phyloP scores from a whole-genome alignment of 1,140 invertebrate species.

The Cylas formicarius region DNA sequence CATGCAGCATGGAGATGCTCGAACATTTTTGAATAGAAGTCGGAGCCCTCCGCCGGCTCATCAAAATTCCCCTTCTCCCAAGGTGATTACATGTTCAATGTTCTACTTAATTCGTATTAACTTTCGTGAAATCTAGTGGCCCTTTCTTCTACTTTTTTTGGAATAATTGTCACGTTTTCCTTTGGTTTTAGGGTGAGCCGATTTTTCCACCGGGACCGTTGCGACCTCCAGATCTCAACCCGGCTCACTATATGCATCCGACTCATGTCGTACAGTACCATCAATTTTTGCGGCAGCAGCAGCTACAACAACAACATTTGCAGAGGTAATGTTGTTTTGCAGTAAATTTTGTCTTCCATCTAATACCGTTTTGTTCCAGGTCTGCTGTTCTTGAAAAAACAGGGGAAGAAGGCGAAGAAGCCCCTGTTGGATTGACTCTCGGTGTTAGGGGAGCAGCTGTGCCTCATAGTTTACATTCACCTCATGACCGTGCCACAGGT shows the following conservation, averaged over 20 bases:
- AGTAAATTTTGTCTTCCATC: neutral
- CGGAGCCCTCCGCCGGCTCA: conserved; percentile 73
- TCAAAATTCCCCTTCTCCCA: conserved; percentile 69
- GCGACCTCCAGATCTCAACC: conserved; percentile 23
- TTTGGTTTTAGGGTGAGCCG: conserved; percentile 53
- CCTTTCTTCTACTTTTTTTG: neutral
- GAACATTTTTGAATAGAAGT: conserved; percentile 42
- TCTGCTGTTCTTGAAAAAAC: conserved; percentile 40
- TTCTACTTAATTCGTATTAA: conserved; percentile 1
- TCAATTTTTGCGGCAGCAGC: conserved; percentile 58
- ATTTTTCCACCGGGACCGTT: conserved; percentile 40
- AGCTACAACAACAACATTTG: conserved; percentile 30
- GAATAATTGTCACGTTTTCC: neutral
- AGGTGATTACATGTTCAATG: conserved; percentile 47
- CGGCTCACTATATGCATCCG: conserved; percentile 54
- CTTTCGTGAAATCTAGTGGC: conserved; percentile 8
- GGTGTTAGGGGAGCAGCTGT: conserved; percentile 40
- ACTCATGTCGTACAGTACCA: conserved; percentile 50
- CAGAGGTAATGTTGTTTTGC: conserved; percentile 32
- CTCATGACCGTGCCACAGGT: conserved; percentile 69
- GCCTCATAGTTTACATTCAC: conserved; percentile 55
- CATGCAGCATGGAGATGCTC: conserved; percentile 45
- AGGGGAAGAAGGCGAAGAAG: conserved; percentile 51
- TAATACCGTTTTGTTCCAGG: conserved; percentile 25
- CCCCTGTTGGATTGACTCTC: conserved; percentile 42